A percentile compares a stretch with the other conserved stretches of the same genome.
These are phyloP conservation scores for Zaprionus vittiger DNA, from an alignment of 1,140 invertebrate species.

Conservation along the genomic window DNA sequence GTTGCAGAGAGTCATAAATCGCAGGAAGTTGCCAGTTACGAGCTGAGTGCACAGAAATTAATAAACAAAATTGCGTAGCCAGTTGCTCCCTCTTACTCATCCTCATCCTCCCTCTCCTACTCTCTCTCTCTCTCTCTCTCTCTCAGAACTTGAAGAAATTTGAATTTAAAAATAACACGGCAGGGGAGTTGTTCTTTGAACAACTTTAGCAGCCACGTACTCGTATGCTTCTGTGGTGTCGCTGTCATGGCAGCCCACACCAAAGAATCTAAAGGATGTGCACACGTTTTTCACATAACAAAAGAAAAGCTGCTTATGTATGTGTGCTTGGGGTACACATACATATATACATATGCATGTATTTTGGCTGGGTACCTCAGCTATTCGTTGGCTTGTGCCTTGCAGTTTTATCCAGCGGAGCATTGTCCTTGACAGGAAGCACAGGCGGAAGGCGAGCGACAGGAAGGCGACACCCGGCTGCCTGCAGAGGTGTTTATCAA, in stretches of 20 bases:
- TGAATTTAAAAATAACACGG: constrained; percentile 60
- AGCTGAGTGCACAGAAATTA: constrained; percentile 42
- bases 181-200: constrained; percentile 67
- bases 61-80: constrained; percentile 50
- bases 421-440: constrained; percentile 36
- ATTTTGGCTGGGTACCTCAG: constrained; percentile 27
- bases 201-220: constrained; percentile 49
- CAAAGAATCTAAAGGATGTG: constrained; percentile 56
- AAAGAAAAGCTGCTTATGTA: constrained; percentile 73
- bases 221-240: constrained; percentile 35
- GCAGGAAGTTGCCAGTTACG: constrained; percentile 3
- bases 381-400: constrained; percentile 9
- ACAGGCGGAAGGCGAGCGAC: neutral
- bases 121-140: neutral
- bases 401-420: constrained; percentile 34
- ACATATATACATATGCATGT: neutral
- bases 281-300: constrained; percentile 60
- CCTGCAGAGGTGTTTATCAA: constrained; percentile 65
- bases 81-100: neutral
- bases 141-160: constrained; percentile 50
- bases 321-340: neutral
- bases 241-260: constrained; percentile 60
- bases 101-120: neutral
- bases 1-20: constrained; percentile 20
- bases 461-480: neutral